Percentiles rank a stretch among this genome's conserved stretches.
phyloP scores from a whole-genome alignment of 2,113 vertebrate species.

The Anas platyrhynchos region DNA sequence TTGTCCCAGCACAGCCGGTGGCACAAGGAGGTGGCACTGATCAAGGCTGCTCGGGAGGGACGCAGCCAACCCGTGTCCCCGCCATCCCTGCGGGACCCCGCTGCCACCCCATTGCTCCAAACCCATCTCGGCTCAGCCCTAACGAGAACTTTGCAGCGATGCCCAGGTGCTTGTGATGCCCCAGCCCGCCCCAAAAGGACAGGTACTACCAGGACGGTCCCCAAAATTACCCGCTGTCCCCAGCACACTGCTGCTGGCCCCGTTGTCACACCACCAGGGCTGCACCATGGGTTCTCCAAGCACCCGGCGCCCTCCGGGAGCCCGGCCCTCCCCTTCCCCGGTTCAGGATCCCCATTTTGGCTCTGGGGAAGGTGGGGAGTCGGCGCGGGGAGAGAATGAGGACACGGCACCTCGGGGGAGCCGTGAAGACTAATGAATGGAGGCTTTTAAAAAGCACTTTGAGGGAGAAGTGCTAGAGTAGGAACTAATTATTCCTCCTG shows the following conservation, averaged over 20 bases:
- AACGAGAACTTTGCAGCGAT: neutral
- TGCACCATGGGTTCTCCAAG: fast-evolving
- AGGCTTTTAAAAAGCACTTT: conserved; percentile 57
- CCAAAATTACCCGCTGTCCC: neutral
- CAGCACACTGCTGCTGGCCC: neutral
- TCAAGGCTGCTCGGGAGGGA: neutral
- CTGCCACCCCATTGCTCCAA: neutral
- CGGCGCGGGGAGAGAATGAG: conserved; percentile 19
- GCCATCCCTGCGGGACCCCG: neutral
- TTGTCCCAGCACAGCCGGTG: neutral
- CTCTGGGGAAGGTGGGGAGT: conserved; percentile 7
- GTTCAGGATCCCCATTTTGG: neutral
- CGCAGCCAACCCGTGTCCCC: neutral
- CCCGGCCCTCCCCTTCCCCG: neutral
- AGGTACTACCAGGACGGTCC: fast-evolving
- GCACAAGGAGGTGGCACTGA: neutral
- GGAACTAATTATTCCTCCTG: conserved; percentile 49
- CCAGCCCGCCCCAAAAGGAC: neutral
- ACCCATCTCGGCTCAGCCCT: neutral
- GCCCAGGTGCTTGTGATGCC: neutral
- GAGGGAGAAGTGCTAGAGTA: conserved; percentile 44
- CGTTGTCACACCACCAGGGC: too few relatives aligned
- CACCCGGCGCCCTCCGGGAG: neutral
- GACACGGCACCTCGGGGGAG: conserved; percentile 39
- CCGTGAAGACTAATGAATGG: conserved; percentile 47